Evolutionary conservation across 2,113 vertebrate genomes (phyloP).

Genomic region (Physeter macrocephalus): DNA sequence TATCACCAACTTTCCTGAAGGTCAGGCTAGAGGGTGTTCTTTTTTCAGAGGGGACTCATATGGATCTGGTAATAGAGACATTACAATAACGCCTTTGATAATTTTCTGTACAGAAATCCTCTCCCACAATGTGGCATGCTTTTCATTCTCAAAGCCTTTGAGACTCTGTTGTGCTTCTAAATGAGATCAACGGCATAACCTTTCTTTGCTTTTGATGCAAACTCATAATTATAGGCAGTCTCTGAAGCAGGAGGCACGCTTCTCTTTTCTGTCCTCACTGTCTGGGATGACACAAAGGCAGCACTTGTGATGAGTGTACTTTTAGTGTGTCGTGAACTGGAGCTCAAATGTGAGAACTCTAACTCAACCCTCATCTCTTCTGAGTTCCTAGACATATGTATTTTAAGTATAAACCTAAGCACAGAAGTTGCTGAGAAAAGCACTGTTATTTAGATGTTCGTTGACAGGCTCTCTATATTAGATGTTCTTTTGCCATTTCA

Average conservation of each 20-base stretch:
- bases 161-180: background rate
- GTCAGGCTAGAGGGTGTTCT: no score
- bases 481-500: constrained; percentile 27
- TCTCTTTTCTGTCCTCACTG: background rate
- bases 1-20: background rate
- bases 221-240: background rate
- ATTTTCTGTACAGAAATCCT: background rate
- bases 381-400: background rate
- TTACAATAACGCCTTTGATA: background rate
- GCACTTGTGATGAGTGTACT: background rate
- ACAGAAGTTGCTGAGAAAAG: background rate
- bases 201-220: background rate
- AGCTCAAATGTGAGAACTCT: background rate
- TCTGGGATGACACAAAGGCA: background rate
- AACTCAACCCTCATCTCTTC: background rate
- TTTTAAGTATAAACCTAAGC: constrained; percentile 14
- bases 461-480: constrained; percentile 3
- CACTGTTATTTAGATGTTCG: background rate
- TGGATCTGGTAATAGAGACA: background rate
- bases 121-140: background rate
- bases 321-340: background rate
- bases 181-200: background rate
- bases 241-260: rapidly evolving
- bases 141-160: background rate
- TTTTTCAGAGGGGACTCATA: background rate